Evolutionary conservation across 2,113 vertebrate species (phyloP).

Genomic region (Nibea coibor): DNA sequence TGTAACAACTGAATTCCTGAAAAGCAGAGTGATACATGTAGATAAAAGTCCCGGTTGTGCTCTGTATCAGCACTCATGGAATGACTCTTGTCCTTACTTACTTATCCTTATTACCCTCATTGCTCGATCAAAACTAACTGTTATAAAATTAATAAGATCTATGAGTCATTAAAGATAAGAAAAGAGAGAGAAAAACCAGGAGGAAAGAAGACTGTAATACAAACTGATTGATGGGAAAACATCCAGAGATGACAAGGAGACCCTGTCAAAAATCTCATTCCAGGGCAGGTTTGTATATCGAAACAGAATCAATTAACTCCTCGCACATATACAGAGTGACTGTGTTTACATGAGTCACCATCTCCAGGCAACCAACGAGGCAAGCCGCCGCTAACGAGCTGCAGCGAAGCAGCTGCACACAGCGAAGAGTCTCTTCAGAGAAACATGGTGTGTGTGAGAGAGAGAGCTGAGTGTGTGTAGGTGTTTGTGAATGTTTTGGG

Average conservation of each 20-base stretch:
- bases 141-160: no score
- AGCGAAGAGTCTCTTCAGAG: conserved; percentile 14
- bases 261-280: not conserved
- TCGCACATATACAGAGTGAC: not conserved
- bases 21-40: no score
- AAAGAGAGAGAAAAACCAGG: not conserved
- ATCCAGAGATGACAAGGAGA: not conserved
- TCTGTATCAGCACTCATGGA: no score
- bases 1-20: no score
- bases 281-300: conserved; percentile 1
- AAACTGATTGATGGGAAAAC: not conserved
- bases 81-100: no score
- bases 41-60: no score
- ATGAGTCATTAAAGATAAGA: not conserved
- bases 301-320: conserved; percentile 28
- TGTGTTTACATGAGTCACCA: conserved; percentile 26
- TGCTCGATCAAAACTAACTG: no score
- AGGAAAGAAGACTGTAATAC: not conserved
- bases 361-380: conserved; percentile 38
- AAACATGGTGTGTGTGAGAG: not conserved
- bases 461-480: not conserved
- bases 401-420: conserved; percentile 23
- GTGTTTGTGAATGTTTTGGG: conserved; percentile 4
- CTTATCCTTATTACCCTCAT: no score
- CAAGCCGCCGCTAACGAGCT: conserved; percentile 14